Percentiles rank a stretch among this genome's conserved stretches.
These are phyloP conservation scores for Centruroides sculpturatus DNA, from an alignment of 1,140 invertebrate species.

Conservation along the genomic window DNA sequence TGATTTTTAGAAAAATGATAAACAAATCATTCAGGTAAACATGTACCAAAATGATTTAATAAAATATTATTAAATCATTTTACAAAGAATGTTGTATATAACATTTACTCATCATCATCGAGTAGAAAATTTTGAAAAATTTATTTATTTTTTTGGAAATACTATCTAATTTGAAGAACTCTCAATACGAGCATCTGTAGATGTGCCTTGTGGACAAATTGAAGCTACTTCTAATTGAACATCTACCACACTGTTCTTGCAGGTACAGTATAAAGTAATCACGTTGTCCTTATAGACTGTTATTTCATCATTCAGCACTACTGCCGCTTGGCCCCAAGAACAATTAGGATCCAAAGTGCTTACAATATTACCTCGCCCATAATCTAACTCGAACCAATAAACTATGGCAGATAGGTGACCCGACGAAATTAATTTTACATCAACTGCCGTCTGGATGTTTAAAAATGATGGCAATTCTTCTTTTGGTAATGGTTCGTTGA, in stretches of 20 bases:
- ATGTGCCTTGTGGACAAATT: no score
- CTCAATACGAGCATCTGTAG: no score
- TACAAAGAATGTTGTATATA: no score
- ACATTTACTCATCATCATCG: no score
- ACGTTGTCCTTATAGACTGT: constrained; percentile 1
- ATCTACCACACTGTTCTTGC: constrained; percentile 2
- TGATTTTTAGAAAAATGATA: no score
- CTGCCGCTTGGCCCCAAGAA: constrained; percentile 6
- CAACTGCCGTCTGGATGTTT: neutral
- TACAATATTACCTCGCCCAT: neutral
- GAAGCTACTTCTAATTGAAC: no score
- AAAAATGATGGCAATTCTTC: neutral
- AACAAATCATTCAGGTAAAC: no score
- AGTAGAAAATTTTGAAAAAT: no score
- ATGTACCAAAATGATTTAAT: no score
- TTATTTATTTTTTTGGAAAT: no score
- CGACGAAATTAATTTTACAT: neutral
- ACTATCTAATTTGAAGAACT: no score
- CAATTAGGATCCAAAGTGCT: constrained; percentile 2
- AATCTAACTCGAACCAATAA: constrained; percentile 7
- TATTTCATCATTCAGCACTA: constrained; percentile 2
- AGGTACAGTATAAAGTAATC: constrained; percentile 1
- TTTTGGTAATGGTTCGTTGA: constrained; percentile 3
- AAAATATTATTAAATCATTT: no score
- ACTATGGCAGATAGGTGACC: constrained; percentile 6